Evolutionary conservation across 2,888 invertebrate genomes (phyloP), one percentile per base, ranked within the genome.

Genomic region (Lacanobia wlatinum): DNA sequence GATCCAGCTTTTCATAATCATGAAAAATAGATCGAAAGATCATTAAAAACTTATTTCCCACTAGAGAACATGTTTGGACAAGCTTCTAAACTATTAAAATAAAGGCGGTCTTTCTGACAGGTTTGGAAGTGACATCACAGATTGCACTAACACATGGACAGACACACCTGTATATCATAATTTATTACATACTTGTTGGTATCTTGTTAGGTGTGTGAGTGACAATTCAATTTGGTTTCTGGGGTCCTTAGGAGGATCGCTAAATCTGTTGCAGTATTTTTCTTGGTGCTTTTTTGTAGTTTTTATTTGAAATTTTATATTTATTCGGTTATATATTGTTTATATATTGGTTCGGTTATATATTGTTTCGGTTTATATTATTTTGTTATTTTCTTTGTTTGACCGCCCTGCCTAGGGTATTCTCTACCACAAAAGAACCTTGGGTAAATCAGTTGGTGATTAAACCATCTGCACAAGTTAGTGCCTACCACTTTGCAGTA

Each of bases 71-170:
- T 76, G 84, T 67, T 46, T 70, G 43, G 28, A 78, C 84, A 77
- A 82, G 59, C 60, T 64, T 55, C 50, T 62, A 70, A 64, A 64
- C 63, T 70, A 72, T 74, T 74, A 62, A 76, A 77, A 79, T 73
- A 75, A 76, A 84, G 82, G 80, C 70, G 70, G 80, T 75, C 64
- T 83, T 82, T 82, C 78, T 79, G 91, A 92, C 93, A 90, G 89
- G 94, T 94, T 89, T 87, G 76, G 89, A 89, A 75, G 92, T 94
- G 94, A 94, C 92, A 91, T 94, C 94, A 94, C 89, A 84, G 69
- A 92, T 92, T 92, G 91, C 92, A 91, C 90, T 83, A 71, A 86
- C 84, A 70, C 87, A 86, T 85, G 84, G 81, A 78, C 73, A 83
- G 79, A 76, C 73, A 84, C 80, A 78, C 79, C 87, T 86, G 82